Evolutionary conservation across 2,113 vertebrate genomes (phyloP), one percentile per base, ranked within the genome.

Genomic region (Bubo blakistoni): DNA sequence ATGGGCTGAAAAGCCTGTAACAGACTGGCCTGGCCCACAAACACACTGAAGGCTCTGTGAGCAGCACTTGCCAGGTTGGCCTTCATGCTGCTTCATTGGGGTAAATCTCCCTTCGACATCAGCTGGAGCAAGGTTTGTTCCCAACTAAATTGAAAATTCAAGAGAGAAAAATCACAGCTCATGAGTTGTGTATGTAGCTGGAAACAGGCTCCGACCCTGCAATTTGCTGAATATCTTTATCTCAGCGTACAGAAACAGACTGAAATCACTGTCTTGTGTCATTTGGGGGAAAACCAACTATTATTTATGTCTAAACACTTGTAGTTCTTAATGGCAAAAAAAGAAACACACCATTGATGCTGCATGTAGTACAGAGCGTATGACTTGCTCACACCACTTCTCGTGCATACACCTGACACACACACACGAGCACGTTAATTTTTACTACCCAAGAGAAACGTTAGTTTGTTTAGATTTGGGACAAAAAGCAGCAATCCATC

Each of bases 401-500:
- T 54, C 5, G 0, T 46, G 58, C 5, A 0, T 38, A 80, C n/a
- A 78, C 67, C 85, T 55, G 34, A 79, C 38, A 51, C 22, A 19
- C 19, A 10, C 49, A 24, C 17, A 13, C 0, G 8, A 30, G 7
- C 32, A 79, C 0, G 4, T 30, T 30, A 6, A 81, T 59, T 89
- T 91, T 71, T 59, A 67, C 66, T 79, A 20, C 49, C 44, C 34
- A 40, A 25, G 55, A 78, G n/a, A 92, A 91, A 36, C 27, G 13
- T 47, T 18, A 34, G 19, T 19, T 61, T 66, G 29, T 66, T 92
- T 44, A 40, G 25, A 65, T 76, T 70, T 59, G 63, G 89, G 77
- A 74, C 36, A 81, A 89, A 90, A 84, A 74, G 69, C 61, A 89
- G 73, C 54, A 91, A 70, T 55, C 57, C 57, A 44, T 78, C 54